phyloP scores from a whole-genome alignment of 1,140 invertebrate species.

The Trichonephila clavata region DNA sequence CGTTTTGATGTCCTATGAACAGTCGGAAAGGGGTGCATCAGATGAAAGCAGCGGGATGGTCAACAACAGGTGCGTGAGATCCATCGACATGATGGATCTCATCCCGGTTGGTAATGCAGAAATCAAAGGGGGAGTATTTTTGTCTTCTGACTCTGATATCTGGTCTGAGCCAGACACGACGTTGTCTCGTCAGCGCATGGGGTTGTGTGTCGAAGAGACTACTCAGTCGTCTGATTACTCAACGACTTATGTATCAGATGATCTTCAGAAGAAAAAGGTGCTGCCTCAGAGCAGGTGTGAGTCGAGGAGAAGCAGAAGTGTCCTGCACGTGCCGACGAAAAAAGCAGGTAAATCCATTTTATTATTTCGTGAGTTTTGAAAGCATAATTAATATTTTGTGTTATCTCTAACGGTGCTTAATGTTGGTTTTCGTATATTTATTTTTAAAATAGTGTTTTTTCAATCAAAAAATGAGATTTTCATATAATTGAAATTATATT shows the following conservation, averaged over 20 bases:
- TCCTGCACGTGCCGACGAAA: slow-evolving; percentile 60
- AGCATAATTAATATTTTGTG: too few relatives aligned
- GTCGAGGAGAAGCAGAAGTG: slow-evolving; percentile 53
- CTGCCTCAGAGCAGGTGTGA: slow-evolving; percentile 58
- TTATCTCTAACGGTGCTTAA: too few relatives aligned
- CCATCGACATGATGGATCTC: slow-evolving; percentile 76
- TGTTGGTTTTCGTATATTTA: too few relatives aligned
- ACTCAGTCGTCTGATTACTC: slow-evolving; percentile 56
- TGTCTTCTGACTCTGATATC: slow-evolving; percentile 72
- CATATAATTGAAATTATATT: too few relatives aligned
- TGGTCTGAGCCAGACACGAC: slow-evolving; percentile 74
- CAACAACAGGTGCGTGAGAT: slow-evolving; percentile 60
- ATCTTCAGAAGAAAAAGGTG: background rate
- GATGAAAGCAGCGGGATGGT: slow-evolving; percentile 69
- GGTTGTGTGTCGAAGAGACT: slow-evolving; percentile 55
- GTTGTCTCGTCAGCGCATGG: slow-evolving; percentile 62
- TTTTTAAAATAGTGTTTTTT: too few relatives aligned
- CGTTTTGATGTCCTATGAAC: slow-evolving; percentile 73
- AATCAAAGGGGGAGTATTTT: background rate
- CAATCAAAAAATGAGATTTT: too few relatives aligned
- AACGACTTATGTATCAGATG: slow-evolving; percentile 63
- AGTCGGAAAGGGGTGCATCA: slow-evolving; percentile 55
- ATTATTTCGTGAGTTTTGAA: background rate
- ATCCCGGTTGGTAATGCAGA: slow-evolving; percentile 45
- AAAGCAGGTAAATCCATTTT: slow-evolving; percentile 46